These are phyloP conservation scores for Rhynchophorus ferrugineus DNA, from an alignment of 1,140 invertebrate species.

Conservation along the genomic window DNA sequence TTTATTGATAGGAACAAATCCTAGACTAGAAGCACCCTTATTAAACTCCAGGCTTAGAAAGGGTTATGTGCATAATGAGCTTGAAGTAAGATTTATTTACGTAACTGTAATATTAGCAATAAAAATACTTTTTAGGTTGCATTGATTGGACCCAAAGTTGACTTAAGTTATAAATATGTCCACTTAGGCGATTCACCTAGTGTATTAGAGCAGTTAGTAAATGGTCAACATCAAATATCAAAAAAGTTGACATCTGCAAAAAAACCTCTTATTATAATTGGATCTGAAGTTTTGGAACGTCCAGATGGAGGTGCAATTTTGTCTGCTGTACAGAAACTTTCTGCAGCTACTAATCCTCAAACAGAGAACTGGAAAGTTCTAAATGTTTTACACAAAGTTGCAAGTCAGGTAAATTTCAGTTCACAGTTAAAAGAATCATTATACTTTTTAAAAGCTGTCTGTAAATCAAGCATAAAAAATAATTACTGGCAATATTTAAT, in stretches of 20 bases:
- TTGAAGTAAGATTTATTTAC: conserved; percentile 44
- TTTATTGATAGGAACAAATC: conserved; percentile 93
- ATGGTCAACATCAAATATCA: conserved; percentile 67
- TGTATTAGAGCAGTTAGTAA: conserved; percentile 64
- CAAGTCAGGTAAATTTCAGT: conserved; percentile 72
- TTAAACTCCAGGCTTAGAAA: conserved; percentile 94
- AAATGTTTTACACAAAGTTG: conserved; percentile 86
- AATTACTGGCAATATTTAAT: too few species aligned
- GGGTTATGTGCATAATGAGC: conserved; percentile 79
- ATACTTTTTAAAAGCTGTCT: not conserved
- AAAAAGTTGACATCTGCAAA: conserved; percentile 72
- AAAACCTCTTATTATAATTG: conserved; percentile 86
- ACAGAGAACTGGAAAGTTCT: conserved; percentile 61
- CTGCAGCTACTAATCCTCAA: conserved; percentile 43
- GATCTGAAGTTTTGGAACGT: conserved; percentile 73
- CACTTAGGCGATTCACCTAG: conserved; percentile 75
- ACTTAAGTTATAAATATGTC: conserved; percentile 91
- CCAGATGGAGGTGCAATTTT: conserved; percentile 72
- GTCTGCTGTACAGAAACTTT: conserved; percentile 65
- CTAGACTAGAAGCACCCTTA: conserved; percentile 94
- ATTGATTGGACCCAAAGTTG: conserved; percentile 82
- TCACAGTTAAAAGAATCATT: too few species aligned
- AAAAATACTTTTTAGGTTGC: conserved; percentile 46
- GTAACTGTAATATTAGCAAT: not conserved
- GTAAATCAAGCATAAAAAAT: conserved; percentile 3